Base-by-base conservation (phyloP, 1,140 invertebrate genomes). In the Sarcophaga peregrina region DNA sequence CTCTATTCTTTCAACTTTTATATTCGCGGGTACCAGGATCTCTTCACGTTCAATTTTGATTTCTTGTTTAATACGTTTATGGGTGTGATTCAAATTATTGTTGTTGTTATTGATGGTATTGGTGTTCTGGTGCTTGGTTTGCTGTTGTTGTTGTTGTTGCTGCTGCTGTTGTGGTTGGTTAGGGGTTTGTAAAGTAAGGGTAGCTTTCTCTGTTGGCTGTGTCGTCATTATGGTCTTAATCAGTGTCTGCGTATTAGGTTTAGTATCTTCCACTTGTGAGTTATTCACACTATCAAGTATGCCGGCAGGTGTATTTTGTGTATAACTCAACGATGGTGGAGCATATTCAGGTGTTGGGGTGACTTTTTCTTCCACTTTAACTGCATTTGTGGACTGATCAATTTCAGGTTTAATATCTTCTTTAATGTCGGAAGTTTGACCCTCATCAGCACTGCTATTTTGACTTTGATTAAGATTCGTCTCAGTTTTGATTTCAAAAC, bases 31-130 rank as follows among this genome's bases (percentile, higher is more conserved):
- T 54, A 89, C 87, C 73, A 89, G 86, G 25, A 89, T 89, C 75
- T 89, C 88, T 68, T 89, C 88, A 75, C 88, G 89, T 86, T 89
- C 89, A 78, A 89, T 89, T 82, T 89, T 87, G 50, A 89, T 89
- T 75, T 89, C 88, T 58, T 89, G 88, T 74, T 89, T 89, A n/a
- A 89, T 89, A 45, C 87, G 87, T 82, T 89, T 89, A 11, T 87
- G 85, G 75, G 86, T 85, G 45, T 88, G 87, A 83, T 86, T 86
- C 17, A 87, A 88, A 47, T 85, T 89, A 25, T 87, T 89, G 52
- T 85, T 88, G 73, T 88, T 87, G 83, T 88, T 87, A 83, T n/a
- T 68, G 46, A 17, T 76, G 50, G 11, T 80, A 45, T 58, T 83
- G 37, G 15, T 83, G 8, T 8, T 52, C 37, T 47, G 46, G 8